These are phyloP conservation scores for Bujurquina vittata DNA, from an alignment of 2,113 vertebrate genomes.

Conservation along the genomic window DNA sequence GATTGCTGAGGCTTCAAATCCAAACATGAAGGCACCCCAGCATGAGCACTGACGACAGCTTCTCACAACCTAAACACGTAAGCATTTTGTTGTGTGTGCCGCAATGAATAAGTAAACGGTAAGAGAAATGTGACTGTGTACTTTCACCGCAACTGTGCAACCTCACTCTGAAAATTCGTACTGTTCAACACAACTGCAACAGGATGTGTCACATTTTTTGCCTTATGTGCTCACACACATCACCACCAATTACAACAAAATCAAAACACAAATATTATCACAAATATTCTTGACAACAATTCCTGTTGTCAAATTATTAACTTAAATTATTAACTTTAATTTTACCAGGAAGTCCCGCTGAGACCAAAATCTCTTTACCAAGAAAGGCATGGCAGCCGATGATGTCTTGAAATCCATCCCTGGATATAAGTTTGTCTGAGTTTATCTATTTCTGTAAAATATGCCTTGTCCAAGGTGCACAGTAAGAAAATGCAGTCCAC, in stretches of 20 bases:
- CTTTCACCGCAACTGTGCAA: constrained; percentile 9
- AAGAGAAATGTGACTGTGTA: constrained; percentile 26
- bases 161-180: not conserved
- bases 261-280: not conserved
- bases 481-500: constrained; percentile 5
- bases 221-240: not conserved
- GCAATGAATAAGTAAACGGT: constrained; percentile 39
- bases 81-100: constrained; percentile 12
- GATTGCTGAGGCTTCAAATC: constrained; percentile 40
- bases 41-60: constrained; percentile 22
- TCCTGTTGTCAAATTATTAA: not conserved
- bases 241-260: not conserved
- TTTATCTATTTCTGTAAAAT: not conserved
- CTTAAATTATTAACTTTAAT: no score
- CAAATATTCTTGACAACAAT: not conserved
- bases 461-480: not conserved
- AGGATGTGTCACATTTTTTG: not conserved
- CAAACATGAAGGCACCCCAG: constrained; percentile 36
- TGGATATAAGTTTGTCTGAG: not conserved
- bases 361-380: not conserved
- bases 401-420: not conserved
- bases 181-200: not conserved
- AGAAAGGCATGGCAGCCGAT: not conserved
- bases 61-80: constrained; percentile 12
- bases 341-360: not conserved